Evolutionary conservation across 2,113 vertebrate genomes (phyloP).

Genomic region (Tyrannus savana): DNA sequence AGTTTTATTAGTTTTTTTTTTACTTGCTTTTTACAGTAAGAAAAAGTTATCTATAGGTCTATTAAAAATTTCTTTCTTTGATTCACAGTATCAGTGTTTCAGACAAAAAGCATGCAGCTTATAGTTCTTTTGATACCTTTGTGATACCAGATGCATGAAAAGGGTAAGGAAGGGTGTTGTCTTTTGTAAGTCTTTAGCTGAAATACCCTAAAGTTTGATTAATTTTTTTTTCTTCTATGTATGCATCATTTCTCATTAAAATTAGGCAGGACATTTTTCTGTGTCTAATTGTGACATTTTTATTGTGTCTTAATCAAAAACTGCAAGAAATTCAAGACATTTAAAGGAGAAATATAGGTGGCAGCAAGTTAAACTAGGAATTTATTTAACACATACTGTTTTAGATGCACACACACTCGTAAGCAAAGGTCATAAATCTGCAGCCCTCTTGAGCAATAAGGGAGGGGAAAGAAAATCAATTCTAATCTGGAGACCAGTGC

Average conservation of each 20-base stretch:
- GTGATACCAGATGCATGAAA: background rate
- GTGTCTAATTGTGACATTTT: background rate
- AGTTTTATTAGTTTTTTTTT: background rate
- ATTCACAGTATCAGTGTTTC: background rate
- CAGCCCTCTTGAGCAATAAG: conserved; percentile 41
- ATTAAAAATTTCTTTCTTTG: background rate
- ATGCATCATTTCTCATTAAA: background rate
- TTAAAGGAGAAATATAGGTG: background rate
- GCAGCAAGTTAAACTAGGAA: background rate
- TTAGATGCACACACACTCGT: conserved; percentile 39
- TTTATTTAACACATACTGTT: conserved; percentile 9
- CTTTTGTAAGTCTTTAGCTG: background rate
- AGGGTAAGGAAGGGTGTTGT: background rate
- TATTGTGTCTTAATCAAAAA: background rate
- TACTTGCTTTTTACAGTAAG: background rate
- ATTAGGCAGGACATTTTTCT: background rate
- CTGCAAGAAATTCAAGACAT: background rate
- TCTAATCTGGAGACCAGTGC: conserved; percentile 54
- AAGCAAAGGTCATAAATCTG: conserved; percentile 59
- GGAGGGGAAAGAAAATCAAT: conserved; percentile 65
- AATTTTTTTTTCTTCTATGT: background rate
- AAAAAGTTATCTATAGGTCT: background rate
- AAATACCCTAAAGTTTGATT: background rate
- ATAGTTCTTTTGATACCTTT: background rate
- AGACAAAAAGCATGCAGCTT: background rate